Evolutionary conservation across 1,140 invertebrate genomes (phyloP).

Genomic region (Heterodera schachtii): DNA sequence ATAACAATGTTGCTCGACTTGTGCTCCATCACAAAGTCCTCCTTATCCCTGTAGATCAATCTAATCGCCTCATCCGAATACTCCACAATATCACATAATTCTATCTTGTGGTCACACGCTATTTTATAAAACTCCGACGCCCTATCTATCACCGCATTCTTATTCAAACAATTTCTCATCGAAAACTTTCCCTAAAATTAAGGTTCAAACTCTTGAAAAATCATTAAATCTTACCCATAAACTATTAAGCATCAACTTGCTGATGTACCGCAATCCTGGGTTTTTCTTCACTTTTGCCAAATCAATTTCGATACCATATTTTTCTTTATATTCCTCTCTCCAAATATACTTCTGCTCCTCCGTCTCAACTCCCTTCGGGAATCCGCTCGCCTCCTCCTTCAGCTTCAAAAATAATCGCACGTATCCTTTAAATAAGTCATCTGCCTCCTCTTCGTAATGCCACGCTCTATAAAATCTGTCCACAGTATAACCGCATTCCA

Average conservation of each 20-base stretch:
- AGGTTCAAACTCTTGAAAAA: background rate
- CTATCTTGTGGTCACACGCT: background rate
- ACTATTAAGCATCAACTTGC: background rate
- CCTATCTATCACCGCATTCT: background rate
- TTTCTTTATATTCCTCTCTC: background rate
- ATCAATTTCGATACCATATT: background rate
- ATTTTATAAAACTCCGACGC: background rate
- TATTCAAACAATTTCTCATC: slow-evolving; percentile 1
- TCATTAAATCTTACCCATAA: background rate
- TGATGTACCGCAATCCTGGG: slow-evolving; percentile 2
- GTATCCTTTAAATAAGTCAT: background rate
- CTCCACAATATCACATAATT: background rate
- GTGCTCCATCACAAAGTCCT: background rate
- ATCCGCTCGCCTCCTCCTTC: slow-evolving; percentile 1
- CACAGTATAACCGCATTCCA: slow-evolving; percentile 4
- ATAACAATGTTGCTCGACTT: background rate
- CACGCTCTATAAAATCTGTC: background rate
- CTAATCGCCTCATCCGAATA: background rate
- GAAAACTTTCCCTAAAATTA: background rate
- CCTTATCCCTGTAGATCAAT: slow-evolving; percentile 1
- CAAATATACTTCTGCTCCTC: background rate
- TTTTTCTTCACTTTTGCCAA: background rate
- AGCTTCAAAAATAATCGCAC: background rate
- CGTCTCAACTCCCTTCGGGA: background rate
- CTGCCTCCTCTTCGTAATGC: background rate